Conservation (phyloP, 2,113 vertebrate genomes). For the Paradoxurus hermaphroditus region DNA sequence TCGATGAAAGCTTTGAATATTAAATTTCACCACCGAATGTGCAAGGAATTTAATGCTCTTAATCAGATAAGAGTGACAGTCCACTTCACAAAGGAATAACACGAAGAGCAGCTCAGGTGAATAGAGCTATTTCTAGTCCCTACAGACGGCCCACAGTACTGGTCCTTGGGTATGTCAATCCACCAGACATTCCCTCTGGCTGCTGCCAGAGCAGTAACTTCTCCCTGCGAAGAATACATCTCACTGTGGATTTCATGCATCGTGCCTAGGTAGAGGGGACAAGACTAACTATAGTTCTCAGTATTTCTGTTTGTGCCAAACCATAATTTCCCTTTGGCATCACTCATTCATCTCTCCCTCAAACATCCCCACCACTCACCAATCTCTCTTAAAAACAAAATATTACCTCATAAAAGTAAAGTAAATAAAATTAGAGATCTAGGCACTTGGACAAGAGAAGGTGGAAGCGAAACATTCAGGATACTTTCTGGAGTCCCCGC, state of each 20-base stretch:
- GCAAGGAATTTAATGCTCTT: constrained; percentile 55
- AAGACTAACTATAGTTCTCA: background rate
- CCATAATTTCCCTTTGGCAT: background rate
- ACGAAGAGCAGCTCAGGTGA: constrained; percentile 23
- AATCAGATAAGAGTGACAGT: constrained; percentile 43
- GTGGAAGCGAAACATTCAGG: background rate
- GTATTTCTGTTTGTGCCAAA: background rate
- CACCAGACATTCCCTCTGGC: background rate
- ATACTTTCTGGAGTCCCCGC: background rate
- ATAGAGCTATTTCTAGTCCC: background rate
- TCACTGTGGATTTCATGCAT: background rate
- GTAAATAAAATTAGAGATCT: background rate
- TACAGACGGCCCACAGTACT: background rate
- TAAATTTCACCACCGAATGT: constrained; percentile 50
- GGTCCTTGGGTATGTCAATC: background rate
- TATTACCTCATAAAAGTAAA: background rate
- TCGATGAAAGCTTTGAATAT: constrained; percentile 46
- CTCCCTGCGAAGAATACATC: background rate
- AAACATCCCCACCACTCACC: background rate
- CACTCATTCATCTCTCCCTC: background rate
- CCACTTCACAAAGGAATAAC: background rate
- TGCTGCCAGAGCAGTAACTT: background rate
- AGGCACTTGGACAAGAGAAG: background rate
- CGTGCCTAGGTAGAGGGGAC: background rate
- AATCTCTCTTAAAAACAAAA: background rate